These are phyloP conservation scores for Sussaba pulchella DNA, from an alignment of 2,888 invertebrate species.

Conservation along the genomic window DNA sequence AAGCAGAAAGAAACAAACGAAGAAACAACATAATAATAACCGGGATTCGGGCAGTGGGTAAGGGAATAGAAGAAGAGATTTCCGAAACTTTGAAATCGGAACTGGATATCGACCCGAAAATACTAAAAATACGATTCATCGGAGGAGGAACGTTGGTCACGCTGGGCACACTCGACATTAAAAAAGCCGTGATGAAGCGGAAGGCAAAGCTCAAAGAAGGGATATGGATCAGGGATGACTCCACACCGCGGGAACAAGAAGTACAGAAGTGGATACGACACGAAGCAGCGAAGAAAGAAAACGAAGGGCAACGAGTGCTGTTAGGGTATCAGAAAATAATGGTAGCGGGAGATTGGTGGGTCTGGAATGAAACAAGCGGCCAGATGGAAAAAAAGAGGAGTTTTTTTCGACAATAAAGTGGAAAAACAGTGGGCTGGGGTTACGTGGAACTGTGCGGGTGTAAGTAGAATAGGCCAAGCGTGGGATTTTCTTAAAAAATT, in stretches of 20 bases:
- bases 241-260: slow-evolving; percentile 18
- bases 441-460: not conserved
- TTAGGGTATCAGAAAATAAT: slow-evolving; percentile 1
- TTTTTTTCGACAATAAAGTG: not conserved
- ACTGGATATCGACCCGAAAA: not conserved
- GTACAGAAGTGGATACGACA: slow-evolving; percentile 26
- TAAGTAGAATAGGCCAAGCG: not conserved
- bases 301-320: not conserved
- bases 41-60: not conserved
- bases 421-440: not conserved
- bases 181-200: slow-evolving; percentile 10
- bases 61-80: not conserved
- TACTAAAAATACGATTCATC: not conserved
- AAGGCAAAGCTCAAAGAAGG: not conserved
- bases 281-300: not conserved
- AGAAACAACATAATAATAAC: not conserved
- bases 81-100: not conserved
- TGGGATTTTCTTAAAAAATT: slow-evolving; percentile 27
- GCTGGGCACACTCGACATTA: slow-evolving; percentile 2
- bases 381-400: not conserved
- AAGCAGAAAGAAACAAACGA: not conserved
- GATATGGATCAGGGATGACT: slow-evolving; percentile 28
- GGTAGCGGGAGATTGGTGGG: not conserved
- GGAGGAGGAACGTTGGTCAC: not conserved
- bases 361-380: not conserved